Conservation (phyloP, 2,888 invertebrate genomes). For the Teleogryllus oceanicus region DNA sequence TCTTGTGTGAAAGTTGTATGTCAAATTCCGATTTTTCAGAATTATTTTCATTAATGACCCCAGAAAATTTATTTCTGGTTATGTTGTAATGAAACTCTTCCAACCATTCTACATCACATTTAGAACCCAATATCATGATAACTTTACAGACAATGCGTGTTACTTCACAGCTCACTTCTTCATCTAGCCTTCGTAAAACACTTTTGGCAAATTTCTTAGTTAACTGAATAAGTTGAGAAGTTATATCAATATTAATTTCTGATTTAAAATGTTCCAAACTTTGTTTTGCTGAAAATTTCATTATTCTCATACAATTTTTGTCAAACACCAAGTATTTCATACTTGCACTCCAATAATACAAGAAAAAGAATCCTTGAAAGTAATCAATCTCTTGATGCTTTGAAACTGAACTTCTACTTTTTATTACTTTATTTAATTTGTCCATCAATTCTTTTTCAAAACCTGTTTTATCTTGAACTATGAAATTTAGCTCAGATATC, state of each 20-base stretch:
- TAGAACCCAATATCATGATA: too few relatives aligned
- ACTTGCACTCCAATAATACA: not conserved
- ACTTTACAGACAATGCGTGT: too few relatives aligned
- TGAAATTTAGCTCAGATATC: slow-evolving; percentile 29
- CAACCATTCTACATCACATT: too few relatives aligned
- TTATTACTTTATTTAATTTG: slow-evolving; percentile 31
- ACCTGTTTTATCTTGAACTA: slow-evolving; percentile 31
- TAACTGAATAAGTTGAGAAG: too few relatives aligned
- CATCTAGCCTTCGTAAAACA: too few relatives aligned
- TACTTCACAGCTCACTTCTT: too few relatives aligned
- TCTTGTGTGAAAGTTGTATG: too few relatives aligned
- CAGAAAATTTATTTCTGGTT: too few relatives aligned
- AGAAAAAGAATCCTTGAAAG: not conserved
- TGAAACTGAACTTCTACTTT: slow-evolving; percentile 12
- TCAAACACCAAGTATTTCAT: not conserved
- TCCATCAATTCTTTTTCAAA: slow-evolving; percentile 32
- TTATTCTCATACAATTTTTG: not conserved
- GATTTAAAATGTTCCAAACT: slow-evolving; percentile 20
- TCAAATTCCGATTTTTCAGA: too few relatives aligned
- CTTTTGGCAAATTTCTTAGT: too few relatives aligned
- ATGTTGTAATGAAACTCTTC: too few relatives aligned
- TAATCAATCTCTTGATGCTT: slow-evolving; percentile 19
- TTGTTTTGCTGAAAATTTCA: not conserved
- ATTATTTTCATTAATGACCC: too few relatives aligned
- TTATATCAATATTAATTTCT: not conserved